Conservation (phyloP, 1,140 invertebrate species). For the Coptotermes formosanus region DNA sequence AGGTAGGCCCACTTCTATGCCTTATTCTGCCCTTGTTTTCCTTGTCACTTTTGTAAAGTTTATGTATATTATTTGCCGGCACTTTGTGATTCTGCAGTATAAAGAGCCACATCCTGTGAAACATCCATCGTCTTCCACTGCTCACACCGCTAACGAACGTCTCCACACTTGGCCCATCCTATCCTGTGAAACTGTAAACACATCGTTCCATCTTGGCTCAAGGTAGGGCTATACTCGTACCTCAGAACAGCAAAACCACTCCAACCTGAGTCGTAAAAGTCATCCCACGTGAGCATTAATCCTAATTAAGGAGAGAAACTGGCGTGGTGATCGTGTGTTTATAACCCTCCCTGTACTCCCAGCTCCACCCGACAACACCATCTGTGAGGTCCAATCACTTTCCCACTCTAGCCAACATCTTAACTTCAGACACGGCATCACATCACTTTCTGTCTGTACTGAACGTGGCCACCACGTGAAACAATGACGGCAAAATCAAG, state of each 20-base stretch:
- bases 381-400: background rate
- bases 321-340: conserved; percentile 19
- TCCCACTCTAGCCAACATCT: background rate
- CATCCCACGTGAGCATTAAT: conserved; percentile 35
- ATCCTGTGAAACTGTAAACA: background rate
- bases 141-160: background rate
- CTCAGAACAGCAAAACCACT: background rate
- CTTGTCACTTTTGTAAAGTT: too few species aligned
- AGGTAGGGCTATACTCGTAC: background rate
- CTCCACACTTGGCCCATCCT: background rate
- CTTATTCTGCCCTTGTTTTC: too few species aligned
- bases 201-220: background rate
- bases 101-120: too few species aligned
- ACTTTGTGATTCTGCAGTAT: too few species aligned
- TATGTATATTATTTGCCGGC: too few species aligned
- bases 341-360: background rate
- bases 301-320: conserved; percentile 35
- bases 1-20: too few species aligned
- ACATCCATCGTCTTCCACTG: background rate
- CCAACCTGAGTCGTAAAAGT: conserved; percentile 32
- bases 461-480: background rate
- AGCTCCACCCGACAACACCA: background rate
- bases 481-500: background rate
- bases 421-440: background rate
- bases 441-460: background rate